Evolutionary conservation across 1,140 invertebrate species (phyloP).

Genomic region (Aricia agestis): DNA sequence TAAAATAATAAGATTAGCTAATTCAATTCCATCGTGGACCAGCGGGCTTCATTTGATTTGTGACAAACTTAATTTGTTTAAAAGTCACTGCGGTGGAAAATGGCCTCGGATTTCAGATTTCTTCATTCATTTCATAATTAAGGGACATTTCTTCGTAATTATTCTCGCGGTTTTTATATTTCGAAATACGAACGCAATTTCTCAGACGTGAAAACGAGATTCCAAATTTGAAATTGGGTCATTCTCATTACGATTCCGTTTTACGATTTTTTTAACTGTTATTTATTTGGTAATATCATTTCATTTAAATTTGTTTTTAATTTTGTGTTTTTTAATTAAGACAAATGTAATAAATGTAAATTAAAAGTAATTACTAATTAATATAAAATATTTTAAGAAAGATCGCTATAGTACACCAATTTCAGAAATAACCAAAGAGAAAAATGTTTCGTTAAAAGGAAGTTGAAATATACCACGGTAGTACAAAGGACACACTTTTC

Average conservation of each 20-base stretch:
- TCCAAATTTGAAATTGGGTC: constrained; percentile 4
- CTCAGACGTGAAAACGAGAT: constrained; percentile 5
- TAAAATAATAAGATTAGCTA: constrained; percentile 59
- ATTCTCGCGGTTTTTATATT: constrained; percentile 16
- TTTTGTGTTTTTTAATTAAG: too few relatives aligned
- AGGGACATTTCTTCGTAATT: constrained; percentile 22
- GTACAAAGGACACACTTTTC: constrained; percentile 13
- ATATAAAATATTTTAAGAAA: too few relatives aligned
- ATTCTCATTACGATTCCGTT: not conserved
- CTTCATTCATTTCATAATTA: constrained; percentile 23
- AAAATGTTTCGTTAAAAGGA: too few relatives aligned
- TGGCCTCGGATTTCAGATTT: constrained; percentile 33
- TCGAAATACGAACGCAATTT: not conserved
- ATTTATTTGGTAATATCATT: too few relatives aligned
- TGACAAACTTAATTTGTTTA: constrained; percentile 46
- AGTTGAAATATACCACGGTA: not conserved
- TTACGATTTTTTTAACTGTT: not conserved
- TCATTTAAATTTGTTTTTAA: too few relatives aligned
- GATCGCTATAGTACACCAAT: too few relatives aligned
- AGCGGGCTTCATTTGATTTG: constrained; percentile 47
- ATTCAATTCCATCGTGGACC: constrained; percentile 45
- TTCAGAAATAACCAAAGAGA: too few relatives aligned
- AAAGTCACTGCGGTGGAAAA: constrained; percentile 38
- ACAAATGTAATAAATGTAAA: too few relatives aligned
- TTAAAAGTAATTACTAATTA: too few relatives aligned